Percentiles rank a stretch among this genome's conserved stretches.
These are phyloP conservation scores for Hypena proboscidalis DNA, from an alignment of 2,888 invertebrate species.

Conservation along the genomic window DNA sequence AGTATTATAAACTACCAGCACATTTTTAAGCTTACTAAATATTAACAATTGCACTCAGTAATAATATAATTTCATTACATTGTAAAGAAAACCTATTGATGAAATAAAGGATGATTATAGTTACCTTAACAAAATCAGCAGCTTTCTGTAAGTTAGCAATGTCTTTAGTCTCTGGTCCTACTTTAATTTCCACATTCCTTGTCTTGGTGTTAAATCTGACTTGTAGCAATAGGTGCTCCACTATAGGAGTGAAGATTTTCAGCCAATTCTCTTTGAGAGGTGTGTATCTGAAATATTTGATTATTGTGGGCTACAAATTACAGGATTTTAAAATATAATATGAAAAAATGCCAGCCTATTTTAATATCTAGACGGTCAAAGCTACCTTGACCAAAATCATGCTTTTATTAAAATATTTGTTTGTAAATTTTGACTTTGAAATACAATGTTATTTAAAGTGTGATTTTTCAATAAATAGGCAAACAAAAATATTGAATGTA, in stretches of 20 bases:
- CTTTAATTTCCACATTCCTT: slow-evolving; percentile 94
- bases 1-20: no score
- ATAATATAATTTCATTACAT: no score
- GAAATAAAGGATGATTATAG: not conserved
- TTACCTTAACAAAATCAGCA: slow-evolving; percentile 96
- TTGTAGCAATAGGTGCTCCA: slow-evolving; percentile 97
- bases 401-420: no score
- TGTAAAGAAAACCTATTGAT: not conserved
- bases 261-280: slow-evolving; percentile 98
- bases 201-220: slow-evolving; percentile 97
- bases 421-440: no score
- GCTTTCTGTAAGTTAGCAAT: slow-evolving; percentile 97
- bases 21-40: no score
- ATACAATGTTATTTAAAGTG: no score
- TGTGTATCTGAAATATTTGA: slow-evolving; percentile 94
- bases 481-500: no score
- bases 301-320: no score
- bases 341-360: slow-evolving; percentile 6
- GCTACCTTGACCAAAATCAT: no score
- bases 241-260: slow-evolving; percentile 98
- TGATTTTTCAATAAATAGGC: no score
- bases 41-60: no score
- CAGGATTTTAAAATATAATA: slow-evolving; percentile 8
- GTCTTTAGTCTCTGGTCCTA: slow-evolving; percentile 91
- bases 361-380: no score